Percentiles rank a stretch among this genome's conserved stretches.
Conservation (phyloP, 2,888 invertebrate genomes). For the Prosopocoilus inquinatus region DNA sequence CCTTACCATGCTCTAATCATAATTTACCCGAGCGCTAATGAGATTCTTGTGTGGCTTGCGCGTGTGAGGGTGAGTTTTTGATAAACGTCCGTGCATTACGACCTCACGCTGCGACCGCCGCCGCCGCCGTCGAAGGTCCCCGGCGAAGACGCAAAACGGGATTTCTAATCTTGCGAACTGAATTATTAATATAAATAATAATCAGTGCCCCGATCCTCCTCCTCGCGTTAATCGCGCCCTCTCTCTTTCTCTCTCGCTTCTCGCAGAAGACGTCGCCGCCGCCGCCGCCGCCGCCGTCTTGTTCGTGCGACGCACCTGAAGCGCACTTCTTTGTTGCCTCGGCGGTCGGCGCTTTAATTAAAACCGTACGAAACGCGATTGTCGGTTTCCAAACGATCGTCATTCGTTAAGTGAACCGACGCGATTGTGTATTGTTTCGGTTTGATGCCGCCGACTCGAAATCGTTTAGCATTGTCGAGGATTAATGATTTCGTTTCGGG, state of each 20-base stretch:
- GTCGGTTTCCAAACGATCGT: slow-evolving; percentile 33
- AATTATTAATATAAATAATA: slow-evolving; percentile 35
- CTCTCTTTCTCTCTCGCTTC: too few relatives aligned
- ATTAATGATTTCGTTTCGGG: slow-evolving; percentile 6
- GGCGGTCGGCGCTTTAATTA: slow-evolving; percentile 38
- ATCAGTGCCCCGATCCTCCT: slow-evolving; percentile 22
- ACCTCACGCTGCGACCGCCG: slow-evolving; percentile 25
- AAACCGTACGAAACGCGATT: slow-evolving; percentile 38
- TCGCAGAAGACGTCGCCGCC: too few relatives aligned
- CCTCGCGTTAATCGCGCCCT: slow-evolving; percentile 19
- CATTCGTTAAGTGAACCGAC: slow-evolving; percentile 37
- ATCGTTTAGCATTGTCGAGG: slow-evolving; percentile 18
- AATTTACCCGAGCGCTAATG: too few relatives aligned
- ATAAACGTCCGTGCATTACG: slow-evolving; percentile 31
- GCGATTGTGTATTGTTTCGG: slow-evolving; percentile 41
- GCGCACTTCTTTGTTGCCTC: slow-evolving; percentile 19
- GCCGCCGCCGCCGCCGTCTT: slow-evolving; percentile 1
- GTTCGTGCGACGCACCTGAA: neutral
- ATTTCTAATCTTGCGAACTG: slow-evolving; percentile 33
- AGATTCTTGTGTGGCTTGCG: too few relatives aligned
- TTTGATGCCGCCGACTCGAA: slow-evolving; percentile 33
- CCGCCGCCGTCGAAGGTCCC: slow-evolving; percentile 24
- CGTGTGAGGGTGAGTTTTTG: slow-evolving; percentile 17
- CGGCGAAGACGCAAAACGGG: slow-evolving; percentile 18
- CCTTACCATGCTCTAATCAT: too few relatives aligned